These are phyloP conservation scores for Antrozous pallidus DNA, from an alignment of 2,797 vertebrate species.

Conservation along the genomic window DNA sequence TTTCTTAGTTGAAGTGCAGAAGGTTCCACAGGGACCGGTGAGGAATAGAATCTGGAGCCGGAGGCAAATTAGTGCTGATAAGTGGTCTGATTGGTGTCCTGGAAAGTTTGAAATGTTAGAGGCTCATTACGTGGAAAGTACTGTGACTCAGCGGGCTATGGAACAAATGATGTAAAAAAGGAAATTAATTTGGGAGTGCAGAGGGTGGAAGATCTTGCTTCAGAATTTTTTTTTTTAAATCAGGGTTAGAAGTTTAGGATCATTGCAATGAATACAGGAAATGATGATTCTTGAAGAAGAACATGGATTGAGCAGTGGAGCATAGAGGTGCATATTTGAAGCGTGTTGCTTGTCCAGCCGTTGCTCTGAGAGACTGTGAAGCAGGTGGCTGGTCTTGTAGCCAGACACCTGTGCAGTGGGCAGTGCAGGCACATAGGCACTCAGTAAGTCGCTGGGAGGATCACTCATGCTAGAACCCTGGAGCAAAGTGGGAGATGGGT, in stretches of 20 bases:
- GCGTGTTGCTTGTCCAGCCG: neutral
- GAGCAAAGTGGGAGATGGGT: neutral
- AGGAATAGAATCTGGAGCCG: slow-evolving; percentile 57
- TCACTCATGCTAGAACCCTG: neutral
- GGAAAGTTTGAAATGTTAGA: slow-evolving; percentile 64
- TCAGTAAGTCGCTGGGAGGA: neutral
- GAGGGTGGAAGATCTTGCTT: slow-evolving; percentile 20
- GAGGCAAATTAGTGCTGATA: slow-evolving; percentile 61
- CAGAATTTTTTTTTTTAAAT: slow-evolving; percentile 33
- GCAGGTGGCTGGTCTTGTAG: neutral
- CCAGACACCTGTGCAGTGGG: neutral
- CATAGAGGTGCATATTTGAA: neutral
- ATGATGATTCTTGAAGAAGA: neutral
- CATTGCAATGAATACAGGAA: neutral
- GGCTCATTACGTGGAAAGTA: slow-evolving; percentile 46
- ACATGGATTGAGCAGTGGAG: neutral
- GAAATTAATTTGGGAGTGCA: slow-evolving; percentile 21
- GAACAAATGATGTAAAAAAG: slow-evolving; percentile 28
- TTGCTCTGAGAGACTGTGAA: neutral
- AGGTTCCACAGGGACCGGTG: slow-evolving; percentile 41
- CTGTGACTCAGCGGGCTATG: slow-evolving; percentile 16
- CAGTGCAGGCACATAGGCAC: neutral
- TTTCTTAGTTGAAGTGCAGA: slow-evolving; percentile 50
- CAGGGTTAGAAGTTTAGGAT: slow-evolving; percentile 47
- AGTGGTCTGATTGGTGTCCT: slow-evolving; percentile 58